phyloP scores from a whole-genome alignment of 2,797 vertebrate genomes.

The Cryptoprocta ferox region DNA sequence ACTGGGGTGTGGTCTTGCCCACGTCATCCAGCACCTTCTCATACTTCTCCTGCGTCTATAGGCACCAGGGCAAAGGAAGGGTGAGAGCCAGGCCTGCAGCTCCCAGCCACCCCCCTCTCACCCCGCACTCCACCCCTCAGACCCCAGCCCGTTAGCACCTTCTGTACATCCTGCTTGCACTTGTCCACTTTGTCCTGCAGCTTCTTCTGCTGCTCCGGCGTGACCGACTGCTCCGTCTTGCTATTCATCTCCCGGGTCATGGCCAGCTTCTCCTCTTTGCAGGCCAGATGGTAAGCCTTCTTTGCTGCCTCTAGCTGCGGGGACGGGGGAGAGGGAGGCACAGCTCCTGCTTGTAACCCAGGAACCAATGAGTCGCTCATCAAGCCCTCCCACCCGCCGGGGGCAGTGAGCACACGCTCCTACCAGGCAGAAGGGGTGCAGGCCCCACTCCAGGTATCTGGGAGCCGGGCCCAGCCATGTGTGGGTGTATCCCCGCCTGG shows the following conservation, averaged over 20 bases:
- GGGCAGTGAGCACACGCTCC: too few relatives aligned
- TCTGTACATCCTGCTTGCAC: slow-evolving; percentile 96
- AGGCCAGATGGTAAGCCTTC: slow-evolving; percentile 96
- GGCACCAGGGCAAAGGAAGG: neutral
- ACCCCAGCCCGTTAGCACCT: slow-evolving; percentile 85
- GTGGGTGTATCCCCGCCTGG: neutral
- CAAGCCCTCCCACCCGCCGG: neutral
- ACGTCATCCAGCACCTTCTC: slow-evolving; percentile 96
- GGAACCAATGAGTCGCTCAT: neutral
- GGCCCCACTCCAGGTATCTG: neutral
- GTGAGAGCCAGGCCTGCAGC: neutral
- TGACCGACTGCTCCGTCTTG: slow-evolving; percentile 92
- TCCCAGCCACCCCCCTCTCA: neutral
- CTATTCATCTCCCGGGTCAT: slow-evolving; percentile 93
- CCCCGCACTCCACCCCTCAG: neutral
- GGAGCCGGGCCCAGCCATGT: neutral
- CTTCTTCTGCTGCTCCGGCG: slow-evolving; percentile 96
- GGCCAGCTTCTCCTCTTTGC: slow-evolving; percentile 97
- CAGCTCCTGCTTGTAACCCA: neutral
- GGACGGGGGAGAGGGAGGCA: neutral
- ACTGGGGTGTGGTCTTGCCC: slow-evolving; percentile 93
- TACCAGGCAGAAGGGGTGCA: neutral
- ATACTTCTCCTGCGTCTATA: slow-evolving; percentile 96
- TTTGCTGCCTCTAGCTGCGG: slow-evolving; percentile 94
- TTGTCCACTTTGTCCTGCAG: slow-evolving; percentile 97